Conservation (phyloP, 2,888 invertebrate species). For the Eledona agricola region DNA sequence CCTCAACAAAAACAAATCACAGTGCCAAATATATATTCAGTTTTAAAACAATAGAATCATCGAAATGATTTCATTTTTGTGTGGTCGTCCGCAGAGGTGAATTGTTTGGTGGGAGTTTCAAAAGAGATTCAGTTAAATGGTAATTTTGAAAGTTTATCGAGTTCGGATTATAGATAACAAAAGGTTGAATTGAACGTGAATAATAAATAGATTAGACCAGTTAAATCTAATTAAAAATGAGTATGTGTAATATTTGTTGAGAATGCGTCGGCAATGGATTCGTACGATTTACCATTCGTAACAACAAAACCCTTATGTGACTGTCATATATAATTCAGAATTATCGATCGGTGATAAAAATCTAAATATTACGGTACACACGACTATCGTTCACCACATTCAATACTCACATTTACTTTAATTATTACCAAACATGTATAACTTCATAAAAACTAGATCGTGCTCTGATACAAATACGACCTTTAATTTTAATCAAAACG, state of each 20-base stretch:
- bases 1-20: too few relatives aligned
- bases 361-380: slow-evolving; percentile 38
- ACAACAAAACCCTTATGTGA: slow-evolving; percentile 38
- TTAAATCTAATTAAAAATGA: slow-evolving; percentile 20
- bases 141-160: too few relatives aligned
- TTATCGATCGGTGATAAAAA: slow-evolving; percentile 40
- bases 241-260: slow-evolving; percentile 21
- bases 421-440: slow-evolving; percentile 31
- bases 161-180: too few relatives aligned
- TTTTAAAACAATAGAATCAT: too few relatives aligned
- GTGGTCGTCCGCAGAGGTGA: too few relatives aligned
- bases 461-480: slow-evolving; percentile 40
- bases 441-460: slow-evolving; percentile 37
- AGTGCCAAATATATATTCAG: too few relatives aligned
- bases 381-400: slow-evolving; percentile 35
- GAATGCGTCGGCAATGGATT: slow-evolving; percentile 30
- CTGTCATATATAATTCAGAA: slow-evolving; percentile 40
- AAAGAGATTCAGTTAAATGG: too few relatives aligned
- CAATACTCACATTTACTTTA: slow-evolving; percentile 34
- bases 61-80: too few relatives aligned
- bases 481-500: slow-evolving; percentile 30
- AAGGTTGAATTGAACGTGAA: too few relatives aligned
- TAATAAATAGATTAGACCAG: slow-evolving; percentile 6
- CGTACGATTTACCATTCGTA: slow-evolving; percentile 35
- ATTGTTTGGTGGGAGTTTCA: too few relatives aligned